Base-by-base conservation (phyloP, 2,888 invertebrate genomes). In the Mellilla xanthometata region DNA sequence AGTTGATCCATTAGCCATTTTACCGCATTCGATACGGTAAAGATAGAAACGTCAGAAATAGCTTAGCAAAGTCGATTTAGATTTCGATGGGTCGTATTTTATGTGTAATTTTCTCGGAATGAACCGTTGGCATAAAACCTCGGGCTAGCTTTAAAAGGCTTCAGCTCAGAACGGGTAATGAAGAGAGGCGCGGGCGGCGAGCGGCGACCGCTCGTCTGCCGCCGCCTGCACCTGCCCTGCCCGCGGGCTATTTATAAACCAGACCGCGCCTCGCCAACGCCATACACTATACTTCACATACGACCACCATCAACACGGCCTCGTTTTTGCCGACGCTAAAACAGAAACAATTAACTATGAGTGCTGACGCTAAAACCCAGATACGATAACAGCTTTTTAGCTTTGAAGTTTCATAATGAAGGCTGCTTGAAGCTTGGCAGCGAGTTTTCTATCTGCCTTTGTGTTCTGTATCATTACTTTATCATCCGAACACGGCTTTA, bases 161-260 rank as follows among this genome's bases (percentile, higher is more conserved):
- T 39, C 27, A 42, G 39, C 45, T 43, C 24, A 10, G 43, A 40
- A 35, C 45, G 31, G 39, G 42, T 47, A 49, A 49, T 43, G 43
- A 39, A 23, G 39, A 39, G 46, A 68, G 76, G 82, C 81, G 81
- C 82, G 85, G 85, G 8, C 24, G 34, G n/a, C n/a, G n/a, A n/a
- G n/a, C n/a, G n/a, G 87, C 88, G 87, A 69, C 88, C 82, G 73
- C 60, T 61, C 81, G 87, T 87, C 86, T 86, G 81, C 77, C 62
- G 52, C 55, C 50, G 54, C 65, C 63, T 59, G 72, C 82, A 81
- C 84, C 81, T 81, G 82, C 81, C 74, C 62, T 52, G 56, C 73
- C n/a, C 77, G 76, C 72, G 41, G 69, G 84, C 84, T 88, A 86
- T 87, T 87, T 84, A 81, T 87, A 87, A 85, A 84, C 77, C 79